These are phyloP conservation scores for Lamellibrachia luymesi DNA, from an alignment of 1,140 invertebrate species.

Conservation along the genomic window DNA sequence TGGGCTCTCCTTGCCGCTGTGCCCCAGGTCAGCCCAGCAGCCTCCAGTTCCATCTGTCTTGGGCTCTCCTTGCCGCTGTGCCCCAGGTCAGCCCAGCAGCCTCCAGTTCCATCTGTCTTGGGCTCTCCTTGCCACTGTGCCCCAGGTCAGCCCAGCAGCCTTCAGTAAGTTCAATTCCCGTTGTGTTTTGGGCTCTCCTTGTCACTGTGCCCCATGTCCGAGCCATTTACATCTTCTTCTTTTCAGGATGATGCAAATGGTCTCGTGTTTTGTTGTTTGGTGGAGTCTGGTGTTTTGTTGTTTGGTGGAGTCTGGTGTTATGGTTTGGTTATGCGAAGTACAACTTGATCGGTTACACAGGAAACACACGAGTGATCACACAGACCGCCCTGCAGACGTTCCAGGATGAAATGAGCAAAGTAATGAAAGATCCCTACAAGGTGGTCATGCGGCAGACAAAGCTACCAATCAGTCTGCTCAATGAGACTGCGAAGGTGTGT, in stretches of 20 bases:
- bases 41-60: no score
- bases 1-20: no score
- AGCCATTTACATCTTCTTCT: neutral
- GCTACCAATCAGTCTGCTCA: slow-evolving; percentile 89
- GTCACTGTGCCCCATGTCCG: neutral
- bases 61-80: no score
- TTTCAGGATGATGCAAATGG: neutral
- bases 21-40: no score
- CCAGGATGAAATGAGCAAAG: slow-evolving; percentile 91
- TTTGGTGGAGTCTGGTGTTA: no score
- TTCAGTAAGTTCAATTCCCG: no score
- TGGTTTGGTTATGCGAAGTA: neutral
- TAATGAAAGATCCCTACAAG: slow-evolving; percentile 93
- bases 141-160: no score
- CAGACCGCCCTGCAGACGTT: slow-evolving; percentile 95
- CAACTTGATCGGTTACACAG: slow-evolving; percentile 39
- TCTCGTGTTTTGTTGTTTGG: no score
- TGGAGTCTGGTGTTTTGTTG: no score
- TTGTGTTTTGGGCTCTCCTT: no score
- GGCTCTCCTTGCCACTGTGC: no score
- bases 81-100: neutral
- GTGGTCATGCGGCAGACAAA: slow-evolving; percentile 96
- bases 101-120: no score
- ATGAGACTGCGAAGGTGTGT: slow-evolving; percentile 82
- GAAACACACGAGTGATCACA: slow-evolving; percentile 72